A percentile compares a stretch with the other conserved stretches of the same genome.
Evolutionary conservation across 2,888 invertebrate species (phyloP).

Genomic region (Chrysolina oricalcia): DNA sequence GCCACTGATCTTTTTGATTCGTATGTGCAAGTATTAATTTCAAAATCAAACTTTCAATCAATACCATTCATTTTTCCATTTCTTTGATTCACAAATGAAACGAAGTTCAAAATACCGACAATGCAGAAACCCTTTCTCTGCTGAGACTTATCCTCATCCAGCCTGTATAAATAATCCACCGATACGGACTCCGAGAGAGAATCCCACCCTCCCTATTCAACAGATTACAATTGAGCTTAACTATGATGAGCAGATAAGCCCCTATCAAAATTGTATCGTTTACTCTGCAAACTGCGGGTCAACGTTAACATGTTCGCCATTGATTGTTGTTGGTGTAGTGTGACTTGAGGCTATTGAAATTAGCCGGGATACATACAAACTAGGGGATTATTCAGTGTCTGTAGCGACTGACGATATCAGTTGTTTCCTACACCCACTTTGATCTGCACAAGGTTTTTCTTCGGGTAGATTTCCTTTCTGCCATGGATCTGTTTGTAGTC

Average conservation of each 20-base stretch:
- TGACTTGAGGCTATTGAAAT: constrained; percentile 14
- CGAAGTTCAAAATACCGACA: too few species aligned
- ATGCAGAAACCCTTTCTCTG: too few species aligned
- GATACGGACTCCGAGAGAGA: background rate
- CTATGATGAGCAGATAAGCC: constrained; percentile 40
- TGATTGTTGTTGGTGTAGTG: constrained; percentile 42
- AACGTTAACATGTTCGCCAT: constrained; percentile 38
- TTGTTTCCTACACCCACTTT: background rate
- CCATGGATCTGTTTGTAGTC: too few species aligned
- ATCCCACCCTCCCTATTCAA: background rate
- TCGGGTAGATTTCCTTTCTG: too few species aligned
- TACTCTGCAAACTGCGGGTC: constrained; percentile 42
- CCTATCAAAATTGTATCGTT: constrained; percentile 44
- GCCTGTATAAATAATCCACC: background rate
- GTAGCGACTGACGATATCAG: background rate
- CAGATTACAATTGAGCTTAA: constrained; percentile 35
- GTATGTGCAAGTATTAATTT: too few species aligned
- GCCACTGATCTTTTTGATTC: too few species aligned
- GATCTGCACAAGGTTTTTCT: too few species aligned
- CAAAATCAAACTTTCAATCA: too few species aligned
- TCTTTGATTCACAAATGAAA: too few species aligned
- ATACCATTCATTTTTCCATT: too few species aligned
- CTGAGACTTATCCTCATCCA: too few species aligned
- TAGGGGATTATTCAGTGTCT: background rate
- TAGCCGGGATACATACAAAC: background rate